Conservation (phyloP, 2,797 vertebrate species). For the Falco berigora region DNA sequence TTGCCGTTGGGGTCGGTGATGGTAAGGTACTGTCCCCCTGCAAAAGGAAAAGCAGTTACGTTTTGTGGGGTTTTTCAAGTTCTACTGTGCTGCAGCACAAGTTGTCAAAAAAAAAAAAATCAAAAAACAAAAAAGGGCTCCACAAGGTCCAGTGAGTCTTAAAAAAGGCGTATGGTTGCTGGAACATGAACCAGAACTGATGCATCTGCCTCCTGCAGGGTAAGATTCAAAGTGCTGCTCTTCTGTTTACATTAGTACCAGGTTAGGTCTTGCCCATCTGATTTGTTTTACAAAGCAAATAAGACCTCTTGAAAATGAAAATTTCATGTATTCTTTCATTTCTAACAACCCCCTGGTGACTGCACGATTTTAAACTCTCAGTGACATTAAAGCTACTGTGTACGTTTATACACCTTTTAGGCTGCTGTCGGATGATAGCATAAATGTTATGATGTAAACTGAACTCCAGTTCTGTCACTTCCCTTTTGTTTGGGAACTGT, state of each 20-base stretch:
- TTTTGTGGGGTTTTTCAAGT: background rate
- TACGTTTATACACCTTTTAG: background rate
- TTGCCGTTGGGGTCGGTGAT: conserved; percentile 81
- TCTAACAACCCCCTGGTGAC: background rate
- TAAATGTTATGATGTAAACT: accelerated
- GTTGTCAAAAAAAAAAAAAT: background rate
- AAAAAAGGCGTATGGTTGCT: background rate
- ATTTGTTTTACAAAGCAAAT: background rate
- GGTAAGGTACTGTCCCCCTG: conserved; percentile 88
- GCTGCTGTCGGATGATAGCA: background rate
- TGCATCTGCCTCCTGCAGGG: background rate
- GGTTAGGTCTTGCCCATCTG: background rate
- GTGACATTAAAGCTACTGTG: background rate
- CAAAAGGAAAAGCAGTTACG: background rate
- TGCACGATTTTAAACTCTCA: background rate
- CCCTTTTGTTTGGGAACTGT: background rate
- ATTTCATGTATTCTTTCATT: background rate
- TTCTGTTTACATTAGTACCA: background rate
- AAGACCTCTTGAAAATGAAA: background rate
- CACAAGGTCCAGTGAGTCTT: background rate
- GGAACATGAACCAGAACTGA: background rate
- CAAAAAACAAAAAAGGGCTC: background rate
- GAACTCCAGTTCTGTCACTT: background rate
- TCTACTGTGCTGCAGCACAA: background rate
- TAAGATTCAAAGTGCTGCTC: background rate